A percentile compares a stretch with the other conserved stretches of the same genome.
phyloP scores from a whole-genome alignment of 2,113 vertebrate genomes.

The Cervus canadensis region DNA sequence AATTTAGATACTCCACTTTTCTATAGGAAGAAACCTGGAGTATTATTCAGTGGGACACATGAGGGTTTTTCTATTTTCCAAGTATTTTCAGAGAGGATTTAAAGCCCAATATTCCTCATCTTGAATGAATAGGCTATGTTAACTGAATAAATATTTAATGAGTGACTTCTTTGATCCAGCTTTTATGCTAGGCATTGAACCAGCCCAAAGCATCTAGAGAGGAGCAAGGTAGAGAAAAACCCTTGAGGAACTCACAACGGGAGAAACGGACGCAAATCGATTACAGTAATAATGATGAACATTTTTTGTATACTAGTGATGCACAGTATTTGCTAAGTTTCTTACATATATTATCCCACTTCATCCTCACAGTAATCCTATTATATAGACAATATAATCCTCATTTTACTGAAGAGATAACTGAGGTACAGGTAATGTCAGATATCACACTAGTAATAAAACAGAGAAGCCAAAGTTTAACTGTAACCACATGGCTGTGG shows the following conservation, averaged over 20 bases:
- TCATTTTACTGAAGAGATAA: not conserved
- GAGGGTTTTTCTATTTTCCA: not conserved
- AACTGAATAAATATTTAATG: constrained; percentile 1
- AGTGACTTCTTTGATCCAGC: not conserved
- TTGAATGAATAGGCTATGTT: not conserved
- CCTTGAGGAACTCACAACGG: not conserved
- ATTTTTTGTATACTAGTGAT: not conserved
- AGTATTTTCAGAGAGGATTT: not conserved
- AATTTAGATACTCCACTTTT: not conserved
- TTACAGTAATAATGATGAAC: not conserved
- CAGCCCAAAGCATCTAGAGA: not conserved
- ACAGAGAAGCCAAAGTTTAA: not conserved
- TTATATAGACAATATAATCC: not conserved
- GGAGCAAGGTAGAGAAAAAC: not conserved
- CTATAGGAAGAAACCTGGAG: not conserved
- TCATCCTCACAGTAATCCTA: not conserved
- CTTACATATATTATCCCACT: not conserved
- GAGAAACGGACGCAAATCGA: not conserved
- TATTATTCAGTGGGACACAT: not conserved
- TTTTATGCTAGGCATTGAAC: not conserved
- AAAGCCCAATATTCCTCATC: not conserved
- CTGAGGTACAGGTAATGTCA: not conserved
- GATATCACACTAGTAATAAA: not conserved
- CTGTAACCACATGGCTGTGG: not conserved
- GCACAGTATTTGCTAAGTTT: not conserved